Conservation (phyloP, 2,888 invertebrate genomes). For the Acronicta psi region DNA sequence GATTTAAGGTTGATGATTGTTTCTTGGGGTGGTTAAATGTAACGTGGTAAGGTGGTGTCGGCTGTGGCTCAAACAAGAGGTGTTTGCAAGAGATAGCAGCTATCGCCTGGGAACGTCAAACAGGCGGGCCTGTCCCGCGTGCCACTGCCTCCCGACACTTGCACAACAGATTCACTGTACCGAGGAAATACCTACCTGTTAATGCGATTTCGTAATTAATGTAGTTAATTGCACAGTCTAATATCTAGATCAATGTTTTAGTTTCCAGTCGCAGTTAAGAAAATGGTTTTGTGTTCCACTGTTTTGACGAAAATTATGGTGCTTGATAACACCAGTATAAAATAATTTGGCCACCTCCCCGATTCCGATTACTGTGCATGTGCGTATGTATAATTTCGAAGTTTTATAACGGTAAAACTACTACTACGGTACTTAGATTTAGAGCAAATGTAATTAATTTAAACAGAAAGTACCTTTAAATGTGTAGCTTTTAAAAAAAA, state of each 20-base stretch:
- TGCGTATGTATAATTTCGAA: constrained; percentile 1
- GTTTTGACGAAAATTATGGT: no score
- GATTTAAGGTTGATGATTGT: constrained; percentile 48
- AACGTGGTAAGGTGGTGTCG: constrained; percentile 68
- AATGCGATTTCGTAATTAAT: constrained; percentile 9
- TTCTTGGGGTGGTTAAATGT: constrained; percentile 28
- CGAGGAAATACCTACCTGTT: constrained; percentile 62
- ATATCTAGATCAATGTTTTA: constrained; percentile 1
- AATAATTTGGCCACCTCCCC: no score
- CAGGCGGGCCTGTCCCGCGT: constrained; percentile 80
- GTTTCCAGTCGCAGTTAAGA: no score
- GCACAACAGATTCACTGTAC: constrained; percentile 70
- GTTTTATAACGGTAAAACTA: no score
- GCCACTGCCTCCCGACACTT: constrained; percentile 78
- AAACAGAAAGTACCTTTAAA: constrained; percentile 10
- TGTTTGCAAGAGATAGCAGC: constrained; percentile 87
- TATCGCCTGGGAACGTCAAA: constrained; percentile 88
- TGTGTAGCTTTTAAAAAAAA: constrained; percentile 12
- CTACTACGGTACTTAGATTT: no score
- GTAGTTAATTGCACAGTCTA: constrained; percentile 2
- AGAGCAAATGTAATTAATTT: no score
- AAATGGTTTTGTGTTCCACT: no score
- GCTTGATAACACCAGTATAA: no score
- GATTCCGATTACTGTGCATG: no score
- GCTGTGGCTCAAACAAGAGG: constrained; percentile 84